Evolutionary conservation across 2,888 invertebrate species (phyloP).

Genomic region (Liposcelis brunnea): DNA sequence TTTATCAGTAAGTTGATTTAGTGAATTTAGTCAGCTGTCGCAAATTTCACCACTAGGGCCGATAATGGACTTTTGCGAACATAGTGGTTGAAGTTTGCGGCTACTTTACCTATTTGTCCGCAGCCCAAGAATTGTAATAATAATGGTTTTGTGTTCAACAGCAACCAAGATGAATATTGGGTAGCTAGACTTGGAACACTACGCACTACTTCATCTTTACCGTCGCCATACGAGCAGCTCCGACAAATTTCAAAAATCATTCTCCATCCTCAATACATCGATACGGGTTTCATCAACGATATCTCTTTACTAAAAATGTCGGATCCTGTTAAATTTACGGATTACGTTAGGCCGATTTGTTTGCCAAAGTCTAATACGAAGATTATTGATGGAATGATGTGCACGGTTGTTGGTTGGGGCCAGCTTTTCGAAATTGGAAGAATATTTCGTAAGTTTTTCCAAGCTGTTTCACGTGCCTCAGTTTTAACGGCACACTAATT

Average conservation of each 20-base stretch:
- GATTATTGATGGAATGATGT: slow-evolving; percentile 45
- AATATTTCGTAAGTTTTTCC: slow-evolving; percentile 59
- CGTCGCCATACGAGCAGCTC: slow-evolving; percentile 58
- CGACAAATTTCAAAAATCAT: slow-evolving; percentile 44
- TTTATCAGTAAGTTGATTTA: slow-evolving; percentile 47
- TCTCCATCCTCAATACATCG: slow-evolving; percentile 55
- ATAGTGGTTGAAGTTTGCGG: too few species aligned
- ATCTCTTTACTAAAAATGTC: slow-evolving; percentile 49
- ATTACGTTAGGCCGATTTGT: slow-evolving; percentile 45
- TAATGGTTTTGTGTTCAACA: too few species aligned
- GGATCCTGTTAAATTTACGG: slow-evolving; percentile 38
- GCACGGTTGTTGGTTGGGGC: slow-evolving; percentile 69
- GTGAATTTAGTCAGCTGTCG: too few species aligned
- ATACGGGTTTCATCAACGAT: slow-evolving; percentile 62
- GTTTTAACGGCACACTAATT: too few species aligned
- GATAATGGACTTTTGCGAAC: too few species aligned
- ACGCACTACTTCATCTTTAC: slow-evolving; percentile 50
- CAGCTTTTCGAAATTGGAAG: slow-evolving; percentile 61
- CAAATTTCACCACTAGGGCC: neutral
- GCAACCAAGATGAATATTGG: slow-evolving; percentile 59
- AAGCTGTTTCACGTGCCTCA: neutral
- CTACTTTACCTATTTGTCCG: too few species aligned
- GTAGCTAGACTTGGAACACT: slow-evolving; percentile 61
- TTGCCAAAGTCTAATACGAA: slow-evolving; percentile 40
- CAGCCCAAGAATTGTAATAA: too few species aligned